phyloP scores from a whole-genome alignment of 2,888 invertebrate species.

The Cheilosia impressa region DNA sequence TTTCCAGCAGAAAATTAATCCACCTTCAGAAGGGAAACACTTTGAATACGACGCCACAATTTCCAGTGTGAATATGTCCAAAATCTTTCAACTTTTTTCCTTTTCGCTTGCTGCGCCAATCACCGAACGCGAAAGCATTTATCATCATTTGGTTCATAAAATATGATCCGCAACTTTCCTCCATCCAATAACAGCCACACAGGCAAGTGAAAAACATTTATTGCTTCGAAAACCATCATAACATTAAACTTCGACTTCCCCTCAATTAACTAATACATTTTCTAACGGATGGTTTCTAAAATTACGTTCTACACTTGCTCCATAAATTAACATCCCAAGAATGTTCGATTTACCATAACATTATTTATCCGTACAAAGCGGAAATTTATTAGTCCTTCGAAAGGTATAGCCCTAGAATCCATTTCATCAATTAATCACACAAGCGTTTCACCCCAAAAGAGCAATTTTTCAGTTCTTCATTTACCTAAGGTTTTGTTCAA shows the following conservation, averaged over 20 bases:
- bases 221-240: slow-evolving; percentile 10
- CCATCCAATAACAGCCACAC: not conserved
- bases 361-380: slow-evolving; percentile 36
- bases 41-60: no score
- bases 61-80: not conserved
- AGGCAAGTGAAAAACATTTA: slow-evolving; percentile 17
- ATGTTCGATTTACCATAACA: slow-evolving; percentile 67
- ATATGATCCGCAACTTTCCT: not conserved
- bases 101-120: not conserved
- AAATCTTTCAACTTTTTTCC: not conserved
- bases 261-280: slow-evolving; percentile 33
- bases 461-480: slow-evolving; percentile 14
- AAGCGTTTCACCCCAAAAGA: slow-evolving; percentile 19
- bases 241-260: slow-evolving; percentile 17
- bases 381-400: slow-evolving; percentile 64
- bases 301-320: slow-evolving; percentile 37
- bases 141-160: slow-evolving; percentile 5
- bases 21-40: no score
- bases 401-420: slow-evolving; percentile 26
- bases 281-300: slow-evolving; percentile 47
- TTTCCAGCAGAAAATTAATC: no score
- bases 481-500: slow-evolving; percentile 1
- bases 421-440: slow-evolving; percentile 68
- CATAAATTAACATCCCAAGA: slow-evolving; percentile 66
- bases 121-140: not conserved